phyloP scores from a whole-genome alignment of 2,113 vertebrate genomes.

The Eonycteris spelaea region DNA sequence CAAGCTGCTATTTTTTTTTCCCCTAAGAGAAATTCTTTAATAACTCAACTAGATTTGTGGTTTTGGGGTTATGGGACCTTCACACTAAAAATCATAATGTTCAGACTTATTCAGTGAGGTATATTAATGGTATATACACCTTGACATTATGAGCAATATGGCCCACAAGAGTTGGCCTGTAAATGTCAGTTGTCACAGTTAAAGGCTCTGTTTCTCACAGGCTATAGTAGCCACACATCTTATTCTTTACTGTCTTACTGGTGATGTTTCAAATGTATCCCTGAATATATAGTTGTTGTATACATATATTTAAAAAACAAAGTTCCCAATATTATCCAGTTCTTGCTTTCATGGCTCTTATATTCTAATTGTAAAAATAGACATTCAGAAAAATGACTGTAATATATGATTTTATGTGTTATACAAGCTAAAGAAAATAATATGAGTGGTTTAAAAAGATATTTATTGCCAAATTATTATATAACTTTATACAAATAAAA shows the following conservation, averaged over 20 bases:
- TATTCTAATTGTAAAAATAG: background rate
- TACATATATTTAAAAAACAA: background rate
- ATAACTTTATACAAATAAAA: background rate
- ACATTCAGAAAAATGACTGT: background rate
- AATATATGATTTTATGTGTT: background rate
- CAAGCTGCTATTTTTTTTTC: slow-evolving; percentile 18
- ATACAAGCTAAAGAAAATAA: background rate
- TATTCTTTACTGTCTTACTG: slow-evolving; percentile 50
- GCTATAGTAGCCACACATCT: background rate
- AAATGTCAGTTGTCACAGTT: slow-evolving; percentile 80
- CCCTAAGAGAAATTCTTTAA: slow-evolving; percentile 68
- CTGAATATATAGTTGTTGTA: background rate
- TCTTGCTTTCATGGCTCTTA: background rate
- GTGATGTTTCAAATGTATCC: background rate
- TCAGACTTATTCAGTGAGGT: slow-evolving; percentile 66
- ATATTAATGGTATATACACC: slow-evolving; percentile 79
- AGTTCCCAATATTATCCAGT: background rate
- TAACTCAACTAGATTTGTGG: slow-evolving; percentile 68
- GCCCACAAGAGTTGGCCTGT: slow-evolving; percentile 74
- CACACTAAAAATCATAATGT: slow-evolving; percentile 74
- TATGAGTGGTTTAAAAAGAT: background rate
- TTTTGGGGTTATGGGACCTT: slow-evolving; percentile 78
- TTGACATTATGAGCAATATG: slow-evolving; percentile 80
- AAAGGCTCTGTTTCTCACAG: slow-evolving; percentile 71
- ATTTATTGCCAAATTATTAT: background rate